A percentile compares a stretch with the other conserved stretches of the same genome.
Evolutionary conservation across 2,113 vertebrate genomes (phyloP).

Genomic region (Rhombomys opimus): DNA sequence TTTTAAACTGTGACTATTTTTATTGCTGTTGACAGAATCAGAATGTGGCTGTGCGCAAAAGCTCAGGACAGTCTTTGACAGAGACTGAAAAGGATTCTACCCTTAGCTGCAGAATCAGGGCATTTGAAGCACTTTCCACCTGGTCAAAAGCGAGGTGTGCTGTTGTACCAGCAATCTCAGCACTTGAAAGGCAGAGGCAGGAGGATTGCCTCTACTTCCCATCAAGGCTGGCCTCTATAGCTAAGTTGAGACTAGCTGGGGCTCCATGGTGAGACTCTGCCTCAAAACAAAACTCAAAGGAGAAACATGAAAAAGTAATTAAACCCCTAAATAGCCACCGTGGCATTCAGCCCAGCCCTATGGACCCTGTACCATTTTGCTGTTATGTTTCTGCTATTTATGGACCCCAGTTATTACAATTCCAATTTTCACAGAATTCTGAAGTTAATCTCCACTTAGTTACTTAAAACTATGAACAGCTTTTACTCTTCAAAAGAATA

Average conservation of each 20-base stretch:
- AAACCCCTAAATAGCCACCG: background rate
- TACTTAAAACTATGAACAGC: background rate
- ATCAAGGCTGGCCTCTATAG: background rate
- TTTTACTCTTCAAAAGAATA: background rate
- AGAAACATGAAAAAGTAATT: background rate
- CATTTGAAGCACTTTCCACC: background rate
- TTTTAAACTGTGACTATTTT: background rate
- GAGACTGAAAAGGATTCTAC: fast-evolving
- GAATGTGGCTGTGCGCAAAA: fast-evolving
- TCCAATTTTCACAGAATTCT: background rate
- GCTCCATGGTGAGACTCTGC: background rate
- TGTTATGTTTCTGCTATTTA: background rate
- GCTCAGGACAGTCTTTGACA: fast-evolving
- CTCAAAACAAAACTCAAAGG: background rate
- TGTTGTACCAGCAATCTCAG: background rate
- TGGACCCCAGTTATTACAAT: background rate
- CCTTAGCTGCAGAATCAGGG: background rate
- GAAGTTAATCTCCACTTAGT: background rate
- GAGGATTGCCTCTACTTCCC: background rate
- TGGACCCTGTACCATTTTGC: background rate
- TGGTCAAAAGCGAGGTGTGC: background rate
- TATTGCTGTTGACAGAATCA: background rate
- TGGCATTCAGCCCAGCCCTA: background rate
- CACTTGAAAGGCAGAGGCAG: background rate
- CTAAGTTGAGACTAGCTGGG: background rate